A percentile compares a stretch with the other conserved stretches of the same genome.
Evolutionary conservation across 2,888 invertebrate genomes (phyloP).

Genomic region (Meandrusa payeni): DNA sequence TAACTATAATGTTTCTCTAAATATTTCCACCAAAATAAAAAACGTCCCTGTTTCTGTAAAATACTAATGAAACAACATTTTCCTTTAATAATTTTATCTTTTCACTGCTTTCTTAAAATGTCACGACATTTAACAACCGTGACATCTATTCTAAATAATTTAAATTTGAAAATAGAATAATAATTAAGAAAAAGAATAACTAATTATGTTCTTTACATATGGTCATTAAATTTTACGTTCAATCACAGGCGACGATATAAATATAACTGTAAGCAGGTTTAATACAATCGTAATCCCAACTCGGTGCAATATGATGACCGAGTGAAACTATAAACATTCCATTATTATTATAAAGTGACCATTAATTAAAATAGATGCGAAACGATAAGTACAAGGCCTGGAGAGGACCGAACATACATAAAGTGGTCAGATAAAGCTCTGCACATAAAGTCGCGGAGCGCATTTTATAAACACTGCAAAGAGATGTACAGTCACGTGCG

Average conservation of each 20-base stretch:
- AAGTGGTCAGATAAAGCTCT: conserved; percentile 22
- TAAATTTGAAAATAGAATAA: no score
- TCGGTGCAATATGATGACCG: conserved; percentile 5
- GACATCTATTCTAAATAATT: no score
- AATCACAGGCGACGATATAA: conserved; percentile 2
- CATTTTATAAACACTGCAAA: conserved; percentile 19
- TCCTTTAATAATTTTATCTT: no score
- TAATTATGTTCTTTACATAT: no score
- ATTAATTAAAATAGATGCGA: conserved; percentile 22
- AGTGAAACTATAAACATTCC: conserved; percentile 10
- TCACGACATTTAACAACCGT: no score
- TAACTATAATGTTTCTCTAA: no score
- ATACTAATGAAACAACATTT: no score
- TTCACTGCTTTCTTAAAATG: no score
- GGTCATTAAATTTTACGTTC: no score
- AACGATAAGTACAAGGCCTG: conserved; percentile 16
- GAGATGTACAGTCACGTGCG: conserved; percentile 21
- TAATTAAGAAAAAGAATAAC: no score
- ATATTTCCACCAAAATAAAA: no score
- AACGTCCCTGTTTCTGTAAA: no score
- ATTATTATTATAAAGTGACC: conserved; percentile 13
- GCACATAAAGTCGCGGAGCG: conserved; percentile 18
- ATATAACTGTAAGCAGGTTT: not conserved
- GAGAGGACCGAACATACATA: conserved; percentile 17
- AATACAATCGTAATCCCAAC: conserved; percentile 4